Evolutionary conservation across 2,888 invertebrate genomes (phyloP), one percentile per base, ranked within the genome.

Genomic region (Limnephilus lunatus): DNA sequence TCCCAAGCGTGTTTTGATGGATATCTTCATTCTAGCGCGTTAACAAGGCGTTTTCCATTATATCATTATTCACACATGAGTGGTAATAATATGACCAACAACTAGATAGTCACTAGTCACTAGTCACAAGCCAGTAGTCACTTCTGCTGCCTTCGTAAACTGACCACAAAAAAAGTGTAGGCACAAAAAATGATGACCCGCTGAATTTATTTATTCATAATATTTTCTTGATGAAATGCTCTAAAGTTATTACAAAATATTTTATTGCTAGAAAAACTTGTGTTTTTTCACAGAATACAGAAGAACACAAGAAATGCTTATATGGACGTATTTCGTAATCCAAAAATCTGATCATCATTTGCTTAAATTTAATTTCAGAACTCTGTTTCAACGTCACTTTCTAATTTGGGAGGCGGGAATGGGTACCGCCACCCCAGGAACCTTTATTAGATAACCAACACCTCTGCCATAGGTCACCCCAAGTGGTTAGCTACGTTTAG

Each of bases 41-140:
- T 88, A 88, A 88, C 88, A n/a, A 88, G 88, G 32, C 88, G 88
- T 53, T 80, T 68, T 80, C 88, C 39, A 80, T 68, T 53, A 87
- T 80, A 25, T 80, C 80, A 39, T 89, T 89, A 89, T 89, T 89
- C 80, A 80, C 88, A 89, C 88, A 35, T 19, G 35, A 80, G 4
- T 39, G 88, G 31, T 39, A 89, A 68, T 68, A 68, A 32, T 68
- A 88, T 88, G 88, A 88, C 88, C n/a, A 39, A 44, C 30, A 30
- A 86, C 25, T 25, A 68, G 68, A 9, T 9, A 68, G 68, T 68
- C 68, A 68, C 68, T 68, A 68, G 68, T 68, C 68, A 68, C 25
- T 68, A 68, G 53, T 25, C 25, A 68, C 53, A 25, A 2, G 19
- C 14, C 25, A 68, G 5, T 68, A 68, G 68, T 68, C 68, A 68